Base-by-base conservation (phyloP, 2,888 invertebrate genomes). In the Drosophila putrida region DNA sequence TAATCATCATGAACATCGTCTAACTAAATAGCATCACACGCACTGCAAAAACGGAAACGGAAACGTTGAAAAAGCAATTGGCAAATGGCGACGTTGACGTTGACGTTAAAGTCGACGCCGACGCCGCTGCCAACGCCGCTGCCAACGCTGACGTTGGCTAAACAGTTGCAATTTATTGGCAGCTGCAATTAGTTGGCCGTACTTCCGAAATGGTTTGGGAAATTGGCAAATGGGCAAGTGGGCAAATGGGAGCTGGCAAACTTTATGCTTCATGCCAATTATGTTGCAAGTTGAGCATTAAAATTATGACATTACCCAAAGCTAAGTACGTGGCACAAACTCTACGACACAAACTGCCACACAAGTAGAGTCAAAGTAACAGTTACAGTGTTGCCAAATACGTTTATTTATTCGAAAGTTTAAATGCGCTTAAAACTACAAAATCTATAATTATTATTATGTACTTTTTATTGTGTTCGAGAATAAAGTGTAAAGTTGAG, bases 41-140 rank as follows among this genome's bases (percentile, higher is more conserved):
- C 64, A 58, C 49, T 44, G 59, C 63, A 46, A 70, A 75, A 65
- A 51, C 88, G 82, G 82, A 82, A 88, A 62, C 83, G 82, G 82
- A 83, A 83, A 59, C 75, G 80, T 53, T 82, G 66, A 80, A 88
- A 85, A 82, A 78, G 79, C 82, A 80, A 80, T 88, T 85, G 88
- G 75, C 86, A 76, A 80, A 88, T 77, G 82, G 74, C 68, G 35
- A 55, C 44, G 63, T 20, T 20, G 36, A 41, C 54, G 58, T 1
- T 6, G 57, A 47, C n/a, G 50, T n/a, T 9, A n/a, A 54, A 28
- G 50, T 15, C 20, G 35, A 41, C 27, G 13, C 0, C 20, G 28
- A 43, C 28, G n/a, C 9, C 33, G 62, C n/a, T n/a, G n/a, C n/a
- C n/a, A n/a, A 31, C 39, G 46, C 8, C n/a, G 13, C 15, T 25